Conservation (phyloP, 1,140 invertebrate species). For the Ostrea denselamellosa region DNA sequence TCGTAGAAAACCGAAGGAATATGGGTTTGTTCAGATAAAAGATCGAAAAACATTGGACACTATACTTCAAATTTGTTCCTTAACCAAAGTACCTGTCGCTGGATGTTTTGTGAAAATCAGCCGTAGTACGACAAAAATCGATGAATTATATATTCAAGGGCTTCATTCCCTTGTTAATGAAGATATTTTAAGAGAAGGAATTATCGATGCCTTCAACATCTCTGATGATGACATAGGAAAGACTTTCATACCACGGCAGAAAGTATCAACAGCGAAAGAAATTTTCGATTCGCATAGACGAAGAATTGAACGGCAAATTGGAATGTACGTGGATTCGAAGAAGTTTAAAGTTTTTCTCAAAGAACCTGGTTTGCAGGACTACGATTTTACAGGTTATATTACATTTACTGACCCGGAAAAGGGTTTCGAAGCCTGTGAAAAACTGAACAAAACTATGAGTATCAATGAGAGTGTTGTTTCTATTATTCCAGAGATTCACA, state of each 20-base stretch:
- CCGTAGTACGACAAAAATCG: background rate
- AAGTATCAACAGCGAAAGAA: conserved; percentile 23
- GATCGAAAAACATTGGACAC: background rate
- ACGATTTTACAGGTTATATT: conserved; percentile 52
- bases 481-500: conserved; percentile 55
- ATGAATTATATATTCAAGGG: conserved; percentile 42
- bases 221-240: conserved; percentile 26
- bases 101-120: conserved; percentile 34
- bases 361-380: conserved; percentile 34
- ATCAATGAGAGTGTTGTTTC: conserved; percentile 51
- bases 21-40: conserved; percentile 57
- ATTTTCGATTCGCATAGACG: conserved; percentile 1
- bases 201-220: conserved; percentile 44
- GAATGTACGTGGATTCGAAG: conserved; percentile 38
- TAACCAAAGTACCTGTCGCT: conserved; percentile 32
- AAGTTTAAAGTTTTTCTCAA: conserved; percentile 52
- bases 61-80: background rate
- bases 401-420: conserved; percentile 61
- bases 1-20: conserved; percentile 57
- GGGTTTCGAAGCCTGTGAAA: conserved; percentile 55
- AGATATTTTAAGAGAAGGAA: conserved; percentile 53
- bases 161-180: conserved; percentile 55
- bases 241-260: conserved; percentile 53
- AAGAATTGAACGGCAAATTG: conserved; percentile 41
- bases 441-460: conserved; percentile 41